These are phyloP conservation scores for Mormyrops boulengeri DNA, from an alignment of 2,797 vertebrate genomes.

Conservation along the genomic window DNA sequence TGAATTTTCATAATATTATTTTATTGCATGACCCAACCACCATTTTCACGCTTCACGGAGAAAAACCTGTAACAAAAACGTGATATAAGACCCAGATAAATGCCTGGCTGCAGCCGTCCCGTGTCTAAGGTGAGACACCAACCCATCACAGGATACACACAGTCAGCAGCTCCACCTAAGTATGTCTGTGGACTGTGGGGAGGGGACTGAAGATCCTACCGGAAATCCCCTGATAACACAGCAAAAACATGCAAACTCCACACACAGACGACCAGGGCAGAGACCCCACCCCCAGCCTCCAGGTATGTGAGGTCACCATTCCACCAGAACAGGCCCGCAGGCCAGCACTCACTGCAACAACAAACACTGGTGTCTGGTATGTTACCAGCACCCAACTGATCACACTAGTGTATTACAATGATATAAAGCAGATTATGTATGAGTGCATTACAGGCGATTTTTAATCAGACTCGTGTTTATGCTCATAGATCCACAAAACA, in stretches of 20 bases:
- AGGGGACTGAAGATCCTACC: too few species aligned
- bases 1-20: not conserved
- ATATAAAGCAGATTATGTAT: not conserved
- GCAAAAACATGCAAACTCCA: too few species aligned
- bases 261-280: too few species aligned
- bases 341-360: not conserved
- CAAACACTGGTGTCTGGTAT: too few species aligned
- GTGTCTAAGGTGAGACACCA: too few species aligned
- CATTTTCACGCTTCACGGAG: not conserved
- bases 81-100: not conserved
- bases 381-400: not conserved
- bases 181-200: too few species aligned
- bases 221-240: too few species aligned
- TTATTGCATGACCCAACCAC: not conserved
- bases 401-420: not conserved
- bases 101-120: not conserved
- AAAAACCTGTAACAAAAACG: not conserved
- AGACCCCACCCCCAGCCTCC: too few species aligned
- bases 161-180: not conserved
- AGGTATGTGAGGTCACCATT: too few species aligned
- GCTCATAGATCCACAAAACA: not conserved
- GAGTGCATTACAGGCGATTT: not conserved
- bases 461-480: not conserved
- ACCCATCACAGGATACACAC: too few species aligned
- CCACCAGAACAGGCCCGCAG: too few species aligned